phyloP scores from a whole-genome alignment of 2,113 vertebrate species.

The Tragulus kanchil region DNA sequence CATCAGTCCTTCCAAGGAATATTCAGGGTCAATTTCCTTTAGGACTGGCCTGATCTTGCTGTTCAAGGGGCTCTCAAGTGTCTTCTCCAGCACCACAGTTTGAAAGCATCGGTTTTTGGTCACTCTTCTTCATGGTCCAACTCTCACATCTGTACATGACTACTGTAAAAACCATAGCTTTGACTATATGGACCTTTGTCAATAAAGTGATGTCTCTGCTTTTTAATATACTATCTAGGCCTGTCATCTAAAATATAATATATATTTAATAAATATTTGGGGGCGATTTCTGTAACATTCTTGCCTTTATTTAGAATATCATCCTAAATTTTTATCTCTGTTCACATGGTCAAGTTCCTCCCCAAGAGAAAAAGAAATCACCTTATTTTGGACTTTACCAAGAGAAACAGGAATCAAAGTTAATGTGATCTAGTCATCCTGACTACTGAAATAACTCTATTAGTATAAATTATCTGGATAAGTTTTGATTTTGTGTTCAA shows the following conservation, averaged over 20 bases:
- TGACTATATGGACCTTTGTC: background rate
- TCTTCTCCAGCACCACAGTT: background rate
- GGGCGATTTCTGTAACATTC: background rate
- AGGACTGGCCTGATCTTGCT: background rate
- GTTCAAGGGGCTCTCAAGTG: background rate
- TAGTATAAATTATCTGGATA: background rate
- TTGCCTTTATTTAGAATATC: background rate
- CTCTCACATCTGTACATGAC: background rate
- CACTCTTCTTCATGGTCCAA: background rate
- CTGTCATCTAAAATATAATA: background rate
- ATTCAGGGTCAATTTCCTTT: background rate
- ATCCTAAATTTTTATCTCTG: background rate
- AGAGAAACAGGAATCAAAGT: background rate
- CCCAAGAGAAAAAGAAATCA: accelerated
- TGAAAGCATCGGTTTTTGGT: background rate
- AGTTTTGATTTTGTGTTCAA: conserved; percentile 12
- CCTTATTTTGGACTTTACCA: background rate
- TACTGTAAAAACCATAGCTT: background rate
- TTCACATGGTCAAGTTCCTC: background rate
- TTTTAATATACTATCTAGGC: background rate
- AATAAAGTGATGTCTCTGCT: background rate
- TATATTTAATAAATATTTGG: background rate
- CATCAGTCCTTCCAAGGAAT: background rate
- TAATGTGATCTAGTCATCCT: background rate
- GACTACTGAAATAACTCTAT: background rate